Base-by-base conservation (phyloP, 2,797 vertebrate genomes). In the Sebastes paucispinis region DNA sequence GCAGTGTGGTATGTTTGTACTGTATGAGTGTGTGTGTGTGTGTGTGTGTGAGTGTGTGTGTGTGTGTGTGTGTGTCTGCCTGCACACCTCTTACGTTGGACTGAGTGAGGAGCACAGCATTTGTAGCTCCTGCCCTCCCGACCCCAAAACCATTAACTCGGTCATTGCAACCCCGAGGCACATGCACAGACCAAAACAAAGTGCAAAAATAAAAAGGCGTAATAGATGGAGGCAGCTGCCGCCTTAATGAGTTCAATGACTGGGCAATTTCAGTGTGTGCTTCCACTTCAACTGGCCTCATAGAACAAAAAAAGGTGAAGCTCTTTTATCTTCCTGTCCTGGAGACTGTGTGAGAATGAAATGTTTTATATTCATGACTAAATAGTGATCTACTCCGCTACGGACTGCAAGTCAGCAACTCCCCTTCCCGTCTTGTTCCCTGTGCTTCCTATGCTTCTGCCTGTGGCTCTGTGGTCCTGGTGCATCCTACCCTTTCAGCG, bases 181-280 rank as follows among this genome's bases (percentile, higher is more conserved):
- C 91, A 90, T 87, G 75, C 84, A 80, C 47, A 88, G 32, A 88
- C 83, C 73, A 62, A 91, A 86, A 72, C 86, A 77, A 83, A 82
- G 68, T 80, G 71, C 85, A 88, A 82, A 85, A 90, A 60, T 85
- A 68, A 64, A 64, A 88, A 64, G 63, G 73, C 86, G 81, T 85
- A 80, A 87, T 75, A 89, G 80, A 90, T 64, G 81, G 76, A 76
- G 47, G 85, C 94, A 95, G 96, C 96, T 96, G 96, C 83, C 43
- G 73, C 77, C 47, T 68, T 88, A 77, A 84, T 79, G 75, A 93
- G 87, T 89, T 90, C 92, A 92, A 81, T 91, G 86, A 91, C 85
- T 64, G 29, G 63, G 66, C 87, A 72, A 64, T 79, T 87, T 87
- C 60, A 62, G 18, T 24, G 4, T 69, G 55, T 6, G 54, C 72